Base-by-base conservation (phyloP, 2,888 invertebrate genomes). In the Eupithecia centaureata region DNA sequence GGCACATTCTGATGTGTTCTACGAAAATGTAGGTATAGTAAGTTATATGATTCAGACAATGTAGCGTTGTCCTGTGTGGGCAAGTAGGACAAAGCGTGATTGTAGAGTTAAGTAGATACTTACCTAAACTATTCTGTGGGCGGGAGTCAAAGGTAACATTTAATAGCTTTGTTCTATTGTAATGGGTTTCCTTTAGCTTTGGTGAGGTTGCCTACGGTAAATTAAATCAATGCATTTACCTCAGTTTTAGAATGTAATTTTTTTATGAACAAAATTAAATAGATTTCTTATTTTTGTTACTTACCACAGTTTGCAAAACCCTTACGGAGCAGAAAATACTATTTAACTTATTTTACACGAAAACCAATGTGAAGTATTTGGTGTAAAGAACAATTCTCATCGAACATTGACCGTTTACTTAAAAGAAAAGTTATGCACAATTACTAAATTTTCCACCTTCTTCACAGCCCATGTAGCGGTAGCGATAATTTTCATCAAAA, bases 21-120 rank as follows among this genome's bases (percentile, higher is more conserved):
- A 35, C 63, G 72, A 73, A 70, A 70, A 71, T 71, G 69, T 71
- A 68, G 65, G 59, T 65, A 51, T 61, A 71, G 66, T 64, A 68
- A 68, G 56, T 52, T 64, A 42, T 28, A 15, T 28, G 30, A 56
- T 61, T 65, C n/a, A n/a, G n/a, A 73, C 65, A 72, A 69, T 71
- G 70, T 70, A 65, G 51, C 51, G 47, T 68, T 63, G 61, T 68
- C 65, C 63, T 60, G 51, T 57, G 28, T 47, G 25, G 27, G 33
- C 54, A 63, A 51, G 57, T 71, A 47, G 56, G 64, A 68, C 67
- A 70, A 68, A 47, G 62, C 65, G 63, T 66, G 61, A 70, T 71
- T 68, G 68, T 69, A 51, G 58, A 59, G 27, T 54, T 30, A 67
- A 56, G 65, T 67, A 57, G 54, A 30, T 28, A 32, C 57, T 57